phyloP scores from a whole-genome alignment of 1,140 invertebrate species.

The Macrostomum lignano region DNA sequence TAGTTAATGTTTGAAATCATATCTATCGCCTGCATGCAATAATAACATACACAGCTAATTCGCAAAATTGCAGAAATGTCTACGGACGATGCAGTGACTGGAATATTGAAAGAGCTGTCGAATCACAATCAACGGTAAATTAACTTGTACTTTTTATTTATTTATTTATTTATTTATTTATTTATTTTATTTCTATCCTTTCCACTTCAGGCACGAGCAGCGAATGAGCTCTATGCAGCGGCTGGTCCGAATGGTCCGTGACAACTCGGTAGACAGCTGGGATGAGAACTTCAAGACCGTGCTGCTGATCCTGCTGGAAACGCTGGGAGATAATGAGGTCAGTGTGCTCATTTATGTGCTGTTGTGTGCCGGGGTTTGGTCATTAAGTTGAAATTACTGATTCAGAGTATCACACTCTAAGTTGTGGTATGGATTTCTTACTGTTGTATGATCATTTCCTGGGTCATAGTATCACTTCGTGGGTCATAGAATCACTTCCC shows the following conservation, averaged over 20 bases:
- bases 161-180: no score
- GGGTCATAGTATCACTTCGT: no score
- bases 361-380: neutral
- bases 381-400: neutral
- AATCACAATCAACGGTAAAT: slow-evolving; percentile 21
- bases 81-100: slow-evolving; percentile 12
- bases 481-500: no score
- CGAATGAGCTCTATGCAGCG: slow-evolving; percentile 26
- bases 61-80: slow-evolving; percentile 7
- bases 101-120: slow-evolving; percentile 19
- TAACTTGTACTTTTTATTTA: slow-evolving; percentile 5
- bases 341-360: slow-evolving; percentile 10
- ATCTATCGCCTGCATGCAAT: no score
- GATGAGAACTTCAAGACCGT: slow-evolving; percentile 38
- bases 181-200: slow-evolving; percentile 9
- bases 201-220: slow-evolving; percentile 19
- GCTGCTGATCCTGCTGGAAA: slow-evolving; percentile 41
- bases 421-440: slow-evolving; percentile 8
- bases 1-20: no score
- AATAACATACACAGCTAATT: no score
- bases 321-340: slow-evolving; percentile 38
- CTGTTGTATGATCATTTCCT: slow-evolving; percentile 6
- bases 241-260: slow-evolving; percentile 26
- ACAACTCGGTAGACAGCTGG: slow-evolving; percentile 23
- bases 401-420: neutral